Base-by-base conservation (phyloP, 2,888 invertebrate species). In the Oligia strigilis region DNA sequence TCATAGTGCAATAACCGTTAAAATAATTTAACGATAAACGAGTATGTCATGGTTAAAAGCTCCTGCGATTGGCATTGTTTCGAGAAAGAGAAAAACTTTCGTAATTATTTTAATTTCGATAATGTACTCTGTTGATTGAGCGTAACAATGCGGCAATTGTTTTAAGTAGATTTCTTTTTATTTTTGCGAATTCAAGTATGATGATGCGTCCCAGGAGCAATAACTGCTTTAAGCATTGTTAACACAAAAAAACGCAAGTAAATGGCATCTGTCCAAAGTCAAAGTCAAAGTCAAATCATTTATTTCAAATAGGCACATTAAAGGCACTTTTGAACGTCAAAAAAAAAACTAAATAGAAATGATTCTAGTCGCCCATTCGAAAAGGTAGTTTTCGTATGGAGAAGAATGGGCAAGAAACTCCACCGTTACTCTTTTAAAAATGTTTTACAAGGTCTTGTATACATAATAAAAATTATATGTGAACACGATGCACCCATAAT, bases 1-100 rank as follows among this genome's bases (percentile, higher is more conserved):
- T 84, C 86, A 88, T 81, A 70, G 66, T 71, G 85, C 70, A 80
- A 90, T 89, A 89, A 85, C 75, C 80, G 84, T 88, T 83, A 84
- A 83, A 81, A 87, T 84, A 86, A 87, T 88, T 87, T 84, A 78
- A 77, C 86, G 66, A 85, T 85, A 82, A 82, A 73, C 66, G 75
- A 72, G 75, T 83, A 87, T 75, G 82, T 77, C 73, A 71, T 85
- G 83, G 79, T 80, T 83, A 80, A 81, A 85, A 79, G 76, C 77
- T 80, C 76, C 85, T 72, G 74, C 83, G 72, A 66, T 62, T 75
- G 78, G 72, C 84, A 89, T 90, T 90, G 90, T 90, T 78, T 80
- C 76, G 77, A 72, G 67, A 78, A 81, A 60, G 36, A 83, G 86
- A 88, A 86, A 90, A 88, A 87, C 80, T 67, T 73, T 36, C 62